A percentile compares a stretch with the other conserved stretches of the same genome.
phyloP scores from a whole-genome alignment of 1,140 invertebrate genomes.

The Trypoxylus dichotomus region DNA sequence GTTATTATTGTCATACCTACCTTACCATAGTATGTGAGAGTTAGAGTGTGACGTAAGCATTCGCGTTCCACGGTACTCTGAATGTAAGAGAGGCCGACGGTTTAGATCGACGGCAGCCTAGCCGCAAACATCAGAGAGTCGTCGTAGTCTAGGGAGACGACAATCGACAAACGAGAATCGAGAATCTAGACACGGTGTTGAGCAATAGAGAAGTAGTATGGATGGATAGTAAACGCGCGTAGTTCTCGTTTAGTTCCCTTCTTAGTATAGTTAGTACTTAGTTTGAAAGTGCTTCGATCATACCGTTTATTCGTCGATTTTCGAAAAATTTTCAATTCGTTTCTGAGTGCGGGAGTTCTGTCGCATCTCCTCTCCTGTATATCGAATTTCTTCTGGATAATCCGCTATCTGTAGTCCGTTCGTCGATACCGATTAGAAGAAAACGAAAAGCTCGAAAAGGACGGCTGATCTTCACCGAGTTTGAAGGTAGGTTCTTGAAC shows the following conservation, averaged over 20 bases:
- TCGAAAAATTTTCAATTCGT: neutral
- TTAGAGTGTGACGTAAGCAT: constrained; percentile 5
- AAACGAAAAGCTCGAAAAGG: neutral
- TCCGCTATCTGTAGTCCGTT: neutral
- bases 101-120: constrained; percentile 5
- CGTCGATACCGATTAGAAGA: neutral
- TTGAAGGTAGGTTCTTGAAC: constrained; percentile 6
- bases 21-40: neutral
- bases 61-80: neutral
- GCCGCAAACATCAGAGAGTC: neutral
- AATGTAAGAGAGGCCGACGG: neutral
- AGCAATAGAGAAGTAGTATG: neutral
- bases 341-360: neutral
- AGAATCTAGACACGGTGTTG: neutral
- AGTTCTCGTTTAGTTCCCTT: neutral
- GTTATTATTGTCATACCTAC: neutral
- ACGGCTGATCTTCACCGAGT: neutral
- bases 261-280: constrained; percentile 7
- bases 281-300: neutral
- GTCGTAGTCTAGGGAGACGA: constrained; percentile 1
- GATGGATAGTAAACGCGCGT: neutral
- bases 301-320: neutral
- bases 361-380: neutral
- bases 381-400: neutral
- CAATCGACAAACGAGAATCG: neutral